A percentile compares a stretch with the other conserved stretches of the same genome.
Conservation (phyloP, 2,888 invertebrate species). For the Toxonevra muliebris region DNA sequence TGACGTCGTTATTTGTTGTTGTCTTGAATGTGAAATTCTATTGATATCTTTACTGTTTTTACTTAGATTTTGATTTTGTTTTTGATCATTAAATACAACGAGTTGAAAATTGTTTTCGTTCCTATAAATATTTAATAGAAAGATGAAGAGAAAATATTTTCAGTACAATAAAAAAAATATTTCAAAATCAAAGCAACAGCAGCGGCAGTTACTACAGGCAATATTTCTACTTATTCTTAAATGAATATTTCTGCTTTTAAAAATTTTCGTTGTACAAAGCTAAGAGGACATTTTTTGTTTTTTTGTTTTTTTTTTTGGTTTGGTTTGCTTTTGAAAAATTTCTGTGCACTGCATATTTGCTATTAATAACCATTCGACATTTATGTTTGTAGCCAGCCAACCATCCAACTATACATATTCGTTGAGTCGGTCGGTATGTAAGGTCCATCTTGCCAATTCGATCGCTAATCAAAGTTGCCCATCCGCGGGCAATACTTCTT, state of each 20-base stretch:
- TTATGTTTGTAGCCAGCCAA: slow-evolving; percentile 13
- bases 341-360: neutral
- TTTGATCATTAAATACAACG: neutral
- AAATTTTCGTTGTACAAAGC: too few species aligned
- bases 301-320: neutral
- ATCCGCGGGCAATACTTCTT: slow-evolving; percentile 41
- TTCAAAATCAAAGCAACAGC: too few species aligned
- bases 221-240: too few species aligned
- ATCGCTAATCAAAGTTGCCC: slow-evolving; percentile 42
- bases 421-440: too few species aligned
- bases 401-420: slow-evolving; percentile 26
- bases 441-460: slow-evolving; percentile 35
- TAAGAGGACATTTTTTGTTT: too few species aligned
- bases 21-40: slow-evolving; percentile 38
- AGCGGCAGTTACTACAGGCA: too few species aligned
- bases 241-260: too few species aligned
- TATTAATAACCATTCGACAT: slow-evolving; percentile 35
- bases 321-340: too few species aligned
- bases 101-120: too few species aligned
- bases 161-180: slow-evolving; percentile 3
- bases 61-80: neutral
- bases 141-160: slow-evolving; percentile 4
- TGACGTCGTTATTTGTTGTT: slow-evolving; percentile 33
- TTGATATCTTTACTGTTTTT: slow-evolving; percentile 1
- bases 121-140: neutral